These are phyloP conservation scores for Actenoides lindsayi DNA, from an alignment of 2,113 vertebrate genomes.

Conservation along the genomic window DNA sequence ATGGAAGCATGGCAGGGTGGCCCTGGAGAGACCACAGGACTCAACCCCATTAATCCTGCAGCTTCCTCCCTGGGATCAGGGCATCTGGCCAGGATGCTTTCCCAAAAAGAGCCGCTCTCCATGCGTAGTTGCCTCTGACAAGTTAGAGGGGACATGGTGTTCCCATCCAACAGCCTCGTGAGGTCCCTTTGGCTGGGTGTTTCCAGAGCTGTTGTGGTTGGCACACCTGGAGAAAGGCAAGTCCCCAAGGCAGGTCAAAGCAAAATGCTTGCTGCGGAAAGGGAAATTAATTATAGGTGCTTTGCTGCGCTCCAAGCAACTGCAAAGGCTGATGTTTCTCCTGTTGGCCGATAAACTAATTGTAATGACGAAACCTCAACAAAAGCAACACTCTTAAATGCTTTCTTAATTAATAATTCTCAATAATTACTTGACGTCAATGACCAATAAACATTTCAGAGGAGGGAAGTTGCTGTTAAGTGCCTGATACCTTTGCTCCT, in stretches of 20 bases:
- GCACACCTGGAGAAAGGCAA: constrained; percentile 52
- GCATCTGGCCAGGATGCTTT: background rate
- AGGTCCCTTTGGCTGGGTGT: background rate
- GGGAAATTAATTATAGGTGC: constrained; percentile 62
- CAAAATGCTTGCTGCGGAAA: constrained; percentile 16
- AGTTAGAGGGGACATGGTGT: constrained; percentile 21
- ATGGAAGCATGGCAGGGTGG: background rate
- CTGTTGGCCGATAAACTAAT: constrained; percentile 54
- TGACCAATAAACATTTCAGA: constrained; percentile 50
- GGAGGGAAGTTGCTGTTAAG: constrained; percentile 52
- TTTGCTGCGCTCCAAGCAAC: constrained; percentile 37
- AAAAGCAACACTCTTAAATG: constrained; percentile 45
- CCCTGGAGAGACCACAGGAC: background rate
- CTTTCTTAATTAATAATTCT: constrained; percentile 66
- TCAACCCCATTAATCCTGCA: background rate
- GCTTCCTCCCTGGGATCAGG: background rate
- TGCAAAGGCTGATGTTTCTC: constrained; percentile 38
- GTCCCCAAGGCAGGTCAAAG: constrained; percentile 46
- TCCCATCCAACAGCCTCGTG: background rate
- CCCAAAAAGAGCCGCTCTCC: background rate
- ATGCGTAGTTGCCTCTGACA: background rate
- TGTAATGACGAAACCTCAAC: constrained; percentile 54
- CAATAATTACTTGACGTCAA: constrained; percentile 66
- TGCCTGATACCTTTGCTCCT: background rate
- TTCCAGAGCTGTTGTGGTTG: constrained; percentile 28